phyloP scores from a whole-genome alignment of 64 coral and sea anemone genomes.

The Astreopora myriophthalma region DNA sequence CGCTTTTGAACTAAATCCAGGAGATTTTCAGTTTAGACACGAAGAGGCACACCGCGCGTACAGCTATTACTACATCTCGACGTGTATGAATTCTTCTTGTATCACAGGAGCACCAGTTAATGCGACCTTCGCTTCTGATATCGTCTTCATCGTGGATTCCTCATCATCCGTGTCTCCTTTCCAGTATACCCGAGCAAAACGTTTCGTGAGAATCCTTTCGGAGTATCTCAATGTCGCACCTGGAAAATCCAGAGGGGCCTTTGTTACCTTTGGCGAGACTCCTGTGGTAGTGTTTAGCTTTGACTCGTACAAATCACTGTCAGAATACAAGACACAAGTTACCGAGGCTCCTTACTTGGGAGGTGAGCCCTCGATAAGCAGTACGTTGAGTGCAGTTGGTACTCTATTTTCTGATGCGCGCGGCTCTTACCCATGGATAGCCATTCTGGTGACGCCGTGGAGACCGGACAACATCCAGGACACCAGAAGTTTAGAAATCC shows the following conservation, averaged over 20 bases:
- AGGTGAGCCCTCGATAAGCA: constrained; percentile 47
- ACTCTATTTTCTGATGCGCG: constrained; percentile 52
- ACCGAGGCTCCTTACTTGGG: constrained; percentile 44
- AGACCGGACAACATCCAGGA: neutral
- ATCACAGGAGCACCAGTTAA: constrained; percentile 36
- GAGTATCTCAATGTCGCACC: constrained; percentile 58
- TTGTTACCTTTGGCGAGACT: constrained; percentile 53
- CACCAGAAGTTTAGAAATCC: neutral
- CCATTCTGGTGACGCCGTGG: constrained; percentile 64
- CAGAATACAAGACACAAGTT: constrained; percentile 49
- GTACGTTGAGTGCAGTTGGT: constrained; percentile 37
- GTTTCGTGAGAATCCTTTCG: constrained; percentile 56
- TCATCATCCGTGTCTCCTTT: constrained; percentile 43
- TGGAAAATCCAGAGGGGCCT: constrained; percentile 55
- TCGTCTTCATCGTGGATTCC: constrained; percentile 75
- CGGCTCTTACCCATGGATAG: constrained; percentile 51
- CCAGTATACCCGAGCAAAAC: constrained; percentile 50
- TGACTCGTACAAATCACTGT: constrained; percentile 9
- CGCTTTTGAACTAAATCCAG: too few species aligned
- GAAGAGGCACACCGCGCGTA: too few species aligned
- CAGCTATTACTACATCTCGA: neutral
- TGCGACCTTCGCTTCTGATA: constrained; percentile 50
- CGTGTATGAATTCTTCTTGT: neutral
- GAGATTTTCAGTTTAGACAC: too few species aligned
- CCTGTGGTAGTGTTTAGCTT: constrained; percentile 49